phyloP scores from a whole-genome alignment of 2,888 invertebrate genomes.

The Synanthedon tipuliformis region DNA sequence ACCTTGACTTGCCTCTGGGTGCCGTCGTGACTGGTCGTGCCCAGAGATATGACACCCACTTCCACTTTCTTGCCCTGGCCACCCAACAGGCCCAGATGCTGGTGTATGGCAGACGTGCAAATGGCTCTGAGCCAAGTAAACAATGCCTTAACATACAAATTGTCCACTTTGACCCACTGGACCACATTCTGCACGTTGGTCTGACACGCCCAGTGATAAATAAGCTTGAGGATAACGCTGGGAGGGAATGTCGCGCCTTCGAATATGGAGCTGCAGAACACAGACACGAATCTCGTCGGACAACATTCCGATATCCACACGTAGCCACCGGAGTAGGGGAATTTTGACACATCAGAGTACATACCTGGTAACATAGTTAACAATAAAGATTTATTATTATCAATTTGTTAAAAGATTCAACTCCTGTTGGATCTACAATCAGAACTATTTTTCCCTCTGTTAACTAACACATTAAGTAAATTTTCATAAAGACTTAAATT shows the following conservation, averaged over 20 bases:
- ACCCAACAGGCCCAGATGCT: constrained; percentile 80
- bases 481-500: no score
- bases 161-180: constrained; percentile 83
- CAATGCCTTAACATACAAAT: constrained; percentile 68
- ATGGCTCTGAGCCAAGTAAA: constrained; percentile 76
- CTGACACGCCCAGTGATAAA: constrained; percentile 94
- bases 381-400: no score
- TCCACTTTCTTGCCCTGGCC: constrained; percentile 79
- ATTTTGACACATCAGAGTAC: constrained; percentile 87
- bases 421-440: no score
- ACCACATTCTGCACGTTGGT: constrained; percentile 90
- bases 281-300: constrained; percentile 85
- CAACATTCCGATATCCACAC: constrained; percentile 93
- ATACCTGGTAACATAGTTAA: constrained; percentile 67
- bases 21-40: constrained; percentile 85
- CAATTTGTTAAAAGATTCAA: no score
- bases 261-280: constrained; percentile 88
- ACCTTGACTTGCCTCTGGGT: constrained; percentile 85
- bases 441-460: no score
- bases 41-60: constrained; percentile 88
- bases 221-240: constrained; percentile 81
- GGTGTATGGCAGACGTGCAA: constrained; percentile 84
- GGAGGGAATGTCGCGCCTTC: constrained; percentile 89
- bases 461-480: no score
- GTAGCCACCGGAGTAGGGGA: constrained; percentile 89